These are phyloP conservation scores for Rattus norvegicus DNA, from an alignment of 2,113 vertebrate genomes.

Conservation along the genomic window DNA sequence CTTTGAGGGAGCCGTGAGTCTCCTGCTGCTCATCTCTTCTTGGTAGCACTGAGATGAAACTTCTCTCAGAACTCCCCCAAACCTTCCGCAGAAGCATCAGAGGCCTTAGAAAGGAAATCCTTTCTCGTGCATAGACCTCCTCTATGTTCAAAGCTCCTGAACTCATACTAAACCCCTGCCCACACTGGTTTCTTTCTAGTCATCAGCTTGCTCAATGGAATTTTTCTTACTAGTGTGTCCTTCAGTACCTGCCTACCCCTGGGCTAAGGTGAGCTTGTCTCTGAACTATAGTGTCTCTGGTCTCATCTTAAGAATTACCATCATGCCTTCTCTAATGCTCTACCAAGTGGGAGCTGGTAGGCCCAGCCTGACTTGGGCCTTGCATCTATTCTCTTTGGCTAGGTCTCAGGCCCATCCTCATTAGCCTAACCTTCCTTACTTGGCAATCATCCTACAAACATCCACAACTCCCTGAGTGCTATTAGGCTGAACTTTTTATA, in stretches of 20 bases:
- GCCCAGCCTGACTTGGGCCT: not conserved
- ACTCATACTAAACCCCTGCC: too few relatives aligned
- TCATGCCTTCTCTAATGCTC: not conserved
- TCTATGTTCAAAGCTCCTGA: too few relatives aligned
- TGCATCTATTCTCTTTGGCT: not conserved
- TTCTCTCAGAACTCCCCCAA: not conserved
- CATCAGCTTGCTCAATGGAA: not conserved
- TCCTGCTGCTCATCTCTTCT: not conserved
- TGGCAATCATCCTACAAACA: conserved; percentile 19
- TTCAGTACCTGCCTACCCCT: not conserved
- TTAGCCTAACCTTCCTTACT: conserved; percentile 35
- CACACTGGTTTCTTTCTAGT: not conserved
- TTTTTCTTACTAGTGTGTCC: not conserved
- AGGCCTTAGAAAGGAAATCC: not conserved
- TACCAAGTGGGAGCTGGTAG: not conserved
- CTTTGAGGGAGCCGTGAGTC: not conserved
- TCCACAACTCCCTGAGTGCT: conserved; percentile 28
- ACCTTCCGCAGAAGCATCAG: not conserved
- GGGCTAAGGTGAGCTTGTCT: not conserved
- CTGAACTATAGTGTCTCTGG: not conserved
- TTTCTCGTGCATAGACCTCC: not conserved
- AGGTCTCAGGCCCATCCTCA: not conserved
- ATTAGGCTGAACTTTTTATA: conserved; percentile 42
- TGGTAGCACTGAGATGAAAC: not conserved
- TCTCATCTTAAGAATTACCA: not conserved